Evolutionary conservation across 2,888 invertebrate species (phyloP).

Genomic region (Branchinecta sandiegonensis): DNA sequence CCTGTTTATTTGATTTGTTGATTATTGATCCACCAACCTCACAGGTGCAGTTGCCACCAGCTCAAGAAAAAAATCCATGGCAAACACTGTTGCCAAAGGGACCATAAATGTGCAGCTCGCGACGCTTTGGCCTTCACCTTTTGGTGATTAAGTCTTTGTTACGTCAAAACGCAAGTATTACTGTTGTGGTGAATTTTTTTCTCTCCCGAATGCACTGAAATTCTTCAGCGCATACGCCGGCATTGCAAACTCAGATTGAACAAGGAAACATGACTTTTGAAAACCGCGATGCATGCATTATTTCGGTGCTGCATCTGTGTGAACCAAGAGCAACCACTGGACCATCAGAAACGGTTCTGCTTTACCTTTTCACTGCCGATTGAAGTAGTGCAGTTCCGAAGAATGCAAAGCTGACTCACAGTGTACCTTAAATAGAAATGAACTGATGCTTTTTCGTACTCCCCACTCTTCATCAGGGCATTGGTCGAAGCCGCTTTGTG

Average conservation of each 20-base stretch:
- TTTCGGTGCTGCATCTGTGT: not conserved
- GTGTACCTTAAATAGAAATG: constrained; percentile 3
- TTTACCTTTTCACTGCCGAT: not conserved
- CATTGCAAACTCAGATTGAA: not conserved
- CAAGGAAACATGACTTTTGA: not conserved
- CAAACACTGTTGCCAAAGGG: not conserved
- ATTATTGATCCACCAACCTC: too few relatives aligned
- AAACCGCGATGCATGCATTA: not conserved
- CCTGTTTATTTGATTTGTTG: too few relatives aligned
- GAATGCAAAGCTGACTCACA: constrained; percentile 1
- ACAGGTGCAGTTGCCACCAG: constrained; percentile 13
- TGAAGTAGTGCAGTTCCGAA: constrained; percentile 1
- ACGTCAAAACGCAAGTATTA: not conserved
- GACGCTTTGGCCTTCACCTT: not conserved
- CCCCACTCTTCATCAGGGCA: too few relatives aligned
- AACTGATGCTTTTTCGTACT: not conserved
- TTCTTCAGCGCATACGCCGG: not conserved
- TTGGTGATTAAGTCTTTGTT: not conserved
- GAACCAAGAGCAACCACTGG: not conserved
- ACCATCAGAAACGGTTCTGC: constrained; percentile 2
- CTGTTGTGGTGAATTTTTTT: not conserved
- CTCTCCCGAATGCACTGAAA: not conserved
- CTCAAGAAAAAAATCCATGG: too few relatives aligned
- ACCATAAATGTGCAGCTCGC: not conserved
- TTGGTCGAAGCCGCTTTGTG: too few relatives aligned